These are phyloP conservation scores for Oreochromis tanganicae DNA, from an alignment of 2,113 vertebrate species.

Conservation along the genomic window DNA sequence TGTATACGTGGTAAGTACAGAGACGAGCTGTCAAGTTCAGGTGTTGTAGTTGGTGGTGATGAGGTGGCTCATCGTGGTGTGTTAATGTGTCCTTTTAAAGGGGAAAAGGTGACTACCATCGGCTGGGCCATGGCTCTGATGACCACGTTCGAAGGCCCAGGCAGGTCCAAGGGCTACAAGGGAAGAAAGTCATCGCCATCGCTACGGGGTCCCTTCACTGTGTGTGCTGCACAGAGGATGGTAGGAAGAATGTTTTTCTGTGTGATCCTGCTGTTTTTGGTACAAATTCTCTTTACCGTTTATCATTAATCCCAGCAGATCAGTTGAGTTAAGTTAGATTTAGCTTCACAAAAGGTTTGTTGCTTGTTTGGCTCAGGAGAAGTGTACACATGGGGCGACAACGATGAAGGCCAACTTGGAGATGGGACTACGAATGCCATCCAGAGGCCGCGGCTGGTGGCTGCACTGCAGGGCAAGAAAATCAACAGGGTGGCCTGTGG, in stretches of 20 bases:
- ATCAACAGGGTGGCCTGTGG: constrained; percentile 98
- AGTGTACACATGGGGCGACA: constrained; percentile 98
- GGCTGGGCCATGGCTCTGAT: constrained; percentile 93
- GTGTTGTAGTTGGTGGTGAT: not conserved
- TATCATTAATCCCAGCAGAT: not conserved
- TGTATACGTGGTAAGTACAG: constrained; percentile 88
- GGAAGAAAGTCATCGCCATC: constrained; percentile 96
- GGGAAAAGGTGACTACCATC: constrained; percentile 97
- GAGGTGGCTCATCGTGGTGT: not conserved
- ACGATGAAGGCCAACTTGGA: constrained; percentile 96
- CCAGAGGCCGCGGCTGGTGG: constrained; percentile 91
- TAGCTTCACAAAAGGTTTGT: not conserved
- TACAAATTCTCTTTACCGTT: not conserved
- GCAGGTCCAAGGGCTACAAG: constrained; percentile 96
- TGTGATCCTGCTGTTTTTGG: not conserved
- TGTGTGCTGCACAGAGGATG: constrained; percentile 98
- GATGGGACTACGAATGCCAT: constrained; percentile 98
- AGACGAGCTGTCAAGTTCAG: not conserved
- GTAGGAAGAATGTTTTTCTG: constrained; percentile 65
- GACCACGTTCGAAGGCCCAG: constrained; percentile 93
- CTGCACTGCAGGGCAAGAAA: constrained; percentile 96
- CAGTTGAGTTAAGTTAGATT: not conserved
- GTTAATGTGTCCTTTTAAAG: constrained; percentile 63
- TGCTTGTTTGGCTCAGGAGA: constrained; percentile 77
- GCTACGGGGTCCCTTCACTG: constrained; percentile 97